Evolutionary conservation across 2,113 vertebrate genomes (phyloP).

Genomic region (Pundamilia nyererei): DNA sequence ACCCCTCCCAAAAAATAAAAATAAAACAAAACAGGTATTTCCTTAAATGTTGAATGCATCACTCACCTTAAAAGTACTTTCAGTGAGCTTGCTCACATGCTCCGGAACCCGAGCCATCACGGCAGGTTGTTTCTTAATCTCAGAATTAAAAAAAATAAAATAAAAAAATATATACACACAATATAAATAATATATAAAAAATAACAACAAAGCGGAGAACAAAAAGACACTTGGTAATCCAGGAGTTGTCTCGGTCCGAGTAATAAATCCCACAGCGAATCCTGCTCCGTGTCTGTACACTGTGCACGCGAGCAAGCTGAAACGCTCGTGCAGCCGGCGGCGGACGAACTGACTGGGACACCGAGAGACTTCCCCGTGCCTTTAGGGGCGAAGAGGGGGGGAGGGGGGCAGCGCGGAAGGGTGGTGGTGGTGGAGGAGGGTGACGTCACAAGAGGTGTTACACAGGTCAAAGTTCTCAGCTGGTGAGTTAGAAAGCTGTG

Average conservation of each 20-base stretch:
- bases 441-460: slow-evolving; percentile 55
- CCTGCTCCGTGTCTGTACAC: background rate
- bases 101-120: slow-evolving; percentile 86
- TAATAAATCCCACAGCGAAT: background rate
- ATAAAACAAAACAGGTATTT: background rate
- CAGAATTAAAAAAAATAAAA: background rate
- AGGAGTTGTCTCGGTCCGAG: background rate
- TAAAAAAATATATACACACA: rapidly evolving
- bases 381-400: background rate
- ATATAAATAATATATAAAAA: background rate
- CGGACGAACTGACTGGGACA: background rate
- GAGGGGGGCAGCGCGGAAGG: background rate
- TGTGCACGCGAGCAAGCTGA: background rate
- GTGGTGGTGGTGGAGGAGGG: background rate
- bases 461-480: background rate
- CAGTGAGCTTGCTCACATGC: slow-evolving; percentile 87
- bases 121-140: slow-evolving; percentile 1
- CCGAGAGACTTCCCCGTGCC: background rate
- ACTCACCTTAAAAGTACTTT: slow-evolving; percentile 89
- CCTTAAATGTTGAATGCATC: background rate
- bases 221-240: background rate
- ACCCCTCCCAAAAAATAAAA: background rate
- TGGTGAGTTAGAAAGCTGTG: background rate
- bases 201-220: background rate
- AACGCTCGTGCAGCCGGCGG: background rate